Evolutionary conservation across 1,140 invertebrate genomes (phyloP).

Genomic region (Colletes latitarsis): DNA sequence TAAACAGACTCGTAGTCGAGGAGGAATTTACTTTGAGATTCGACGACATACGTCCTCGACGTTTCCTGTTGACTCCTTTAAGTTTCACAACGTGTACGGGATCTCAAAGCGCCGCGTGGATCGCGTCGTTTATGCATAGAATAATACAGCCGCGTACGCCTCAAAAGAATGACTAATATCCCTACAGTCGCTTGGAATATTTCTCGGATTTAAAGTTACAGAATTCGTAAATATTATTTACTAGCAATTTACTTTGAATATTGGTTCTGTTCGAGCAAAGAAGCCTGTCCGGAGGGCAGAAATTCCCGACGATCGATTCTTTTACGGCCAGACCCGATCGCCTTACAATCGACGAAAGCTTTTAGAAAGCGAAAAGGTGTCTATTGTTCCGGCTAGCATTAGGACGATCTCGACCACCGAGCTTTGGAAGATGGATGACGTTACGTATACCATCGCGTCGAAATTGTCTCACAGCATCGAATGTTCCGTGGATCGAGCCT

Average conservation of each 20-base stretch:
- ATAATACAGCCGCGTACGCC: neutral
- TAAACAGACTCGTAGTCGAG: neutral
- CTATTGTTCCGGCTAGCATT: neutral
- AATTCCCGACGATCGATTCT: slow-evolving; percentile 8
- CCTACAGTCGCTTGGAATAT: neutral
- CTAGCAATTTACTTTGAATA: no score
- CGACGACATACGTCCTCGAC: neutral
- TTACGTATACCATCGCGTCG: neutral
- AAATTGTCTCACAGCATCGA: neutral
- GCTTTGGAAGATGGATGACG: neutral
- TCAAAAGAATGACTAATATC: slow-evolving; percentile 24
- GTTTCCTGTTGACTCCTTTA: neutral
- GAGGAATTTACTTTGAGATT: neutral
- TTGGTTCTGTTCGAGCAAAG: neutral
- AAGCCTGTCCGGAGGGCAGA: neutral
- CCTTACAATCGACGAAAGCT: slow-evolving; percentile 22
- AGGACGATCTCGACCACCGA: slow-evolving; percentile 1
- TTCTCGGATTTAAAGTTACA: no score
- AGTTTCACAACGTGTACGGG: neutral
- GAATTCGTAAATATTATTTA: no score
- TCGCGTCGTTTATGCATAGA: neutral
- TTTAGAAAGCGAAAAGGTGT: slow-evolving; percentile 35
- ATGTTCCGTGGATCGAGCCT: neutral
- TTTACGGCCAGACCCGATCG: neutral
- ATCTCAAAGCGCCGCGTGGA: neutral